Percentiles rank a stretch among this genome's conserved stretches.
phyloP scores from a whole-genome alignment of 2,888 invertebrate species.

The Polydrusus tereticollis region DNA sequence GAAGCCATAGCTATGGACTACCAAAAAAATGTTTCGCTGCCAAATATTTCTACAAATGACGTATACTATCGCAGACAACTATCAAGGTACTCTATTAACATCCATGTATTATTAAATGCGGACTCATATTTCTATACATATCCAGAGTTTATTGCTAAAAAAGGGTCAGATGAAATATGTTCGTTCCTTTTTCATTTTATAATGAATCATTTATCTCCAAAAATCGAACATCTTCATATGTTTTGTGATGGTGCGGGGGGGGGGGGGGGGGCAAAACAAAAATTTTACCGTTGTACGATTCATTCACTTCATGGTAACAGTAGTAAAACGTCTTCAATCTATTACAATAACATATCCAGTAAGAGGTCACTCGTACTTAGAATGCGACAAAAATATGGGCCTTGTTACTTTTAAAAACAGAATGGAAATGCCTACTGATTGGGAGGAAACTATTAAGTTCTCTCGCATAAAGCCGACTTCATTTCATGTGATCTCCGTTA shows the following conservation, averaged over 20 bases:
- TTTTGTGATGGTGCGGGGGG: conserved; percentile 11
- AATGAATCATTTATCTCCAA: too few relatives aligned
- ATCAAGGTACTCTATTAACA: too few relatives aligned
- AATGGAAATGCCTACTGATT: too few relatives aligned
- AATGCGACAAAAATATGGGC: too few relatives aligned
- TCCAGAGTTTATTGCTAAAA: conserved; percentile 26
- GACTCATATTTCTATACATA: conserved; percentile 23
- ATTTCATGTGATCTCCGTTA: too few relatives aligned
- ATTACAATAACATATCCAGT: too few relatives aligned
- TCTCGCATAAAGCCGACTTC: too few relatives aligned
- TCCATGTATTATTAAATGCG: conserved; percentile 22
- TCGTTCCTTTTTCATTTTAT: conserved; percentile 29
- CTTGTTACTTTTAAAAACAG: too few relatives aligned
- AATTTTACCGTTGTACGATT: conserved; percentile 19
- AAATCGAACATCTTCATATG: too few relatives aligned
- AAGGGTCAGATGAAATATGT: neutral
- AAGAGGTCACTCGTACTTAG: too few relatives aligned
- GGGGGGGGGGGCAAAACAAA: conserved; percentile 25
- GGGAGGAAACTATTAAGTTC: too few relatives aligned
- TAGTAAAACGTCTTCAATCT: conserved; percentile 25
- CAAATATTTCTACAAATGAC: neutral
- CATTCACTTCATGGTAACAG: conserved; percentile 28
- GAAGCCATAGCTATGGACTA: conserved; percentile 33
- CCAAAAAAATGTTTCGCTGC: conserved; percentile 29
- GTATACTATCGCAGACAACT: neutral